phyloP scores from a whole-genome alignment of 1,140 invertebrate species.

The Helicoverpa zea region DNA sequence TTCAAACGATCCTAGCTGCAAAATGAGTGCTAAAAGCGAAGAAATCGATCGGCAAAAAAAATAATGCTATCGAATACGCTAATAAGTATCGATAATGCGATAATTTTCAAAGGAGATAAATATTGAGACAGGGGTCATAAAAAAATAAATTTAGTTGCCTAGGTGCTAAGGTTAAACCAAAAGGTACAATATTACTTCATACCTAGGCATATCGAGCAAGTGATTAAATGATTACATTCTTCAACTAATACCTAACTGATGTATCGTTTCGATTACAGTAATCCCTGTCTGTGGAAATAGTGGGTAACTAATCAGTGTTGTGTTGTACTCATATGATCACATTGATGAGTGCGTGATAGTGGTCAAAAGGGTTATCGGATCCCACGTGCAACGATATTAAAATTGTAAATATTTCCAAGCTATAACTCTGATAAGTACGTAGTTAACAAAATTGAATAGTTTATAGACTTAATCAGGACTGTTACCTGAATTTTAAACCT shows the following conservation, averaged over 20 bases:
- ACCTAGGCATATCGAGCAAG: too few species aligned
- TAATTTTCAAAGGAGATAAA: background rate
- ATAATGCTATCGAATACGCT: background rate
- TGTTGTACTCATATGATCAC: background rate
- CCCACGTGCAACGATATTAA: conserved; percentile 15
- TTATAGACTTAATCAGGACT: too few species aligned
- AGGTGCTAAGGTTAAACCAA: background rate
- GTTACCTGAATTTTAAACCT: too few species aligned
- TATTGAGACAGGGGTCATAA: background rate
- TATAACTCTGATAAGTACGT: background rate
- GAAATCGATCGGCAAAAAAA: background rate
- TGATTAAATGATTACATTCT: background rate
- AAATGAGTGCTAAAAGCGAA: background rate
- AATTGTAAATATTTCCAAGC: conserved; percentile 31
- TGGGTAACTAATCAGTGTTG: conserved; percentile 1
- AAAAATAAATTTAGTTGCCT: background rate
- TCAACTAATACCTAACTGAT: background rate
- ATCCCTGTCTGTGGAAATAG: conserved; percentile 14
- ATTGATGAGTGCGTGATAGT: conserved; percentile 14
- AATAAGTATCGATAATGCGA: background rate
- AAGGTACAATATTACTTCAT: too few species aligned
- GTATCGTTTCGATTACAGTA: conserved; percentile 17
- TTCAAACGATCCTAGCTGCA: too few species aligned
- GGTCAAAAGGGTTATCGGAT: conserved; percentile 29
- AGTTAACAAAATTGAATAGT: background rate